Base-by-base conservation (phyloP, 2,113 vertebrate genomes). In the Muntiacus muntjak region DNA sequence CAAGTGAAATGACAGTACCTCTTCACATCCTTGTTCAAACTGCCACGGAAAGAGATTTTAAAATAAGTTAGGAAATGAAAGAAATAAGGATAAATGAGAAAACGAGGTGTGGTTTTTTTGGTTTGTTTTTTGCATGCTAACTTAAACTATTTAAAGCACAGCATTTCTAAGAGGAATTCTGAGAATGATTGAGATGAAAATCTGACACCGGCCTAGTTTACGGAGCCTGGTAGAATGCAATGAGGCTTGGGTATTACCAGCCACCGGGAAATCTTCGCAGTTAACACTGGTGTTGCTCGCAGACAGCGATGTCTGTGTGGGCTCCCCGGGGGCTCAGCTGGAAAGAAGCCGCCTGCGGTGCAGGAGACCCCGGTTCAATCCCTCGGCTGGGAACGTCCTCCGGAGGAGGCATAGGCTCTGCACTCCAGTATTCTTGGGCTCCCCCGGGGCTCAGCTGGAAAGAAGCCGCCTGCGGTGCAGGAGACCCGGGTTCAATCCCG, bases 101-200 rank as follows among this genome's bases (percentile, higher is more conserved):
- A 81, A 82, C 30, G 6, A 52, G 89, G 64, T 36, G 15, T 6
- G 3, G 1, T 7, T 30, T 2, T 2, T 58, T 26, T 11, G 28
- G 17, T 36, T 30, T 64, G 23, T 45, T 30, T 79, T 76, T 89
- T 74, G 26, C 54, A 89, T 47, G 47, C 90, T 92, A 89, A 50
- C 40, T 95, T 96, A 92, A 95, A 96, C 87, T 96, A 96, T 92
- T 98, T 93, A 76, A 94, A 96, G 78, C 90, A 89, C 23, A 92
- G 5, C 16, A 79, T 58, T 90, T 95, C 45, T 89, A 96, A 95
- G 92, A 92, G 54, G 33, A 87, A 21, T 97, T 97, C 95, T 91
- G 55, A 97, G 67, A 95, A 90, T 91, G 45, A 96, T 7, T 87
- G 60, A 97, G 96, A 86, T 47, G 17, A 96, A 96, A 92, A 94